Base-by-base conservation (phyloP, 2,888 invertebrate genomes). In the Pyralis farinalis region DNA sequence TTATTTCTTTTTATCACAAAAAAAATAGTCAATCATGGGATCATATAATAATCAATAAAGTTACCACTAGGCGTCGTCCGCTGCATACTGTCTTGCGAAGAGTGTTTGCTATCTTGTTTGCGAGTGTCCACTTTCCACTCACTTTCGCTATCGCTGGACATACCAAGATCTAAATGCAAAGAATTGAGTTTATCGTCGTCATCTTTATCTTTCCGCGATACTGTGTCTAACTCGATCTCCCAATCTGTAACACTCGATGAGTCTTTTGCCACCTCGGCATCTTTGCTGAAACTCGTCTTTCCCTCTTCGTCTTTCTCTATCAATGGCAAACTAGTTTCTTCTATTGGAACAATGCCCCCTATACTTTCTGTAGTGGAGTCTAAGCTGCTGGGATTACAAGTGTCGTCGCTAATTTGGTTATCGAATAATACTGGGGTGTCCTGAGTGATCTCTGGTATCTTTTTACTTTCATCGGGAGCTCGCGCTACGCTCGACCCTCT, bases 191-290 rank as follows among this genome's bases (percentile, higher is more conserved):
- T 88, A 40, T 85, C 83, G 33, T 85, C 86, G 27, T 79, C 77
- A 35, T 80, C 79, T 53, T 88, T 87, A 10, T 75, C 78, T 45
- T 86, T 87, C 21, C 75, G 68, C n/a, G 79, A 61, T 10, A 77
- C 90, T 25, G 91, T 88, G 46, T 91, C 92, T 31, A 92, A 64
- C 58, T 92, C 92, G 79, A 91, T 90, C 64, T 92, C 92, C 92
- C 92, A 92, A 53, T 92, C 92, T 1, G 88, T 81, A 40, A 83
- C 83, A 47, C 79, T 82, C 35, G 88, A 78, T 11, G 85, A 71
- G 44, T 83, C 81, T 46, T 84, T 85, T 1, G 56, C 70, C 11
- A 57, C 71, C n/a, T 77, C 80, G 0, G 64, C 60, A 36, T 76
- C 73, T 51, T 84, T 83, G 34, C 55, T 61, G 45, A 63, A 73